phyloP scores from a whole-genome alignment of 2,797 vertebrate genomes.

The Ctenopoma kingsleyae region DNA sequence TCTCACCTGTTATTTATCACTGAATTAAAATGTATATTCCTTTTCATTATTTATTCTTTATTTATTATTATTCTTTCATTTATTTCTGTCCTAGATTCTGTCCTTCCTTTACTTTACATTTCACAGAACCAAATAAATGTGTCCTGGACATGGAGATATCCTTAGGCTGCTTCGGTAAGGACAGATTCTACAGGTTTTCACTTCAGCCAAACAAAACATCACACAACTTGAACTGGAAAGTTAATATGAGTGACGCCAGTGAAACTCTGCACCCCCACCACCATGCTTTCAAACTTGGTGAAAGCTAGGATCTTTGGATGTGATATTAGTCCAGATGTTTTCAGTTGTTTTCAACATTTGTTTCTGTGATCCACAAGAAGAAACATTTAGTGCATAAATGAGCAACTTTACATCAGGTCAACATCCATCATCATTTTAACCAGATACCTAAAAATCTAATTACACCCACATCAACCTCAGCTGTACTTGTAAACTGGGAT shows the following conservation, averaged over 20 bases:
- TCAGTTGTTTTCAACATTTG: slow-evolving; percentile 27
- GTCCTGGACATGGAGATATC: background rate
- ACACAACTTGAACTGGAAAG: background rate
- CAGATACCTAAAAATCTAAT: background rate
- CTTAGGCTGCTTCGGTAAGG: too few species aligned
- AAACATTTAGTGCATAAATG: slow-evolving; percentile 7
- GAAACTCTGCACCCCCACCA: background rate
- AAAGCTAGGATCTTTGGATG: slow-evolving; percentile 4
- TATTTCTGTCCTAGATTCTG: background rate
- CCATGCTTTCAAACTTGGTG: background rate
- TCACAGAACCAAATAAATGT: background rate
- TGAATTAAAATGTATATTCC: background rate
- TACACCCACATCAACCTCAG: background rate
- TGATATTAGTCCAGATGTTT: slow-evolving; percentile 16
- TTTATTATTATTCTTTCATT: background rate
- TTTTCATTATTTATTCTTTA: too few species aligned
- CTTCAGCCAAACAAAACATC: background rate
- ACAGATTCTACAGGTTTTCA: background rate
- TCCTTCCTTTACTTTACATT: background rate
- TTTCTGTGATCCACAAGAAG: slow-evolving; percentile 30
- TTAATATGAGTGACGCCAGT: background rate
- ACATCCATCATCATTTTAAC: background rate
- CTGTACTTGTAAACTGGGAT: background rate
- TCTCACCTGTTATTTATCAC: background rate
- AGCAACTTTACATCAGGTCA: background rate